These are phyloP conservation scores for Patella caerulea DNA, from an alignment of 2,888 invertebrate species.

Conservation along the genomic window DNA sequence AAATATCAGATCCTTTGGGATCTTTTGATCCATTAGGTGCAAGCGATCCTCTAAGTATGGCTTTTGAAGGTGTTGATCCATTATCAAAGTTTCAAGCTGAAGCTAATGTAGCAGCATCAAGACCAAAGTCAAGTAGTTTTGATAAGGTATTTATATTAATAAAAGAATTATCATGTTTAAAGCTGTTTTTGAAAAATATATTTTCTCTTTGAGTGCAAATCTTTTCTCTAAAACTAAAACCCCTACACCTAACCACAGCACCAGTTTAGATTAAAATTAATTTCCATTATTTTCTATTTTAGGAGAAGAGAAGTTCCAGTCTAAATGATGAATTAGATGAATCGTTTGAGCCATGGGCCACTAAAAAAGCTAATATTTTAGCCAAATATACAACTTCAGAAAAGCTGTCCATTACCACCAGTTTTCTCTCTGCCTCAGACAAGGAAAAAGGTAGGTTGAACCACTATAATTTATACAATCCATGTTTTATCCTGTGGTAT, in stretches of 20 bases:
- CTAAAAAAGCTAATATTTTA: conserved; percentile 83
- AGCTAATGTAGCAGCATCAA: conserved; percentile 74
- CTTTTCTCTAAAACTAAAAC: too few species aligned
- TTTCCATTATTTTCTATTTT: not conserved
- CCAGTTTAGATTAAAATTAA: not conserved
- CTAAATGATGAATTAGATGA: conserved; percentile 51
- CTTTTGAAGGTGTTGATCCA: conserved; percentile 83
- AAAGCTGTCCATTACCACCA: conserved; percentile 90
- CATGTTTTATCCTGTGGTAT: not conserved
- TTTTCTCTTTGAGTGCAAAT: not conserved
- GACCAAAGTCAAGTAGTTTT: not conserved
- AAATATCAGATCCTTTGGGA: conserved; percentile 44
- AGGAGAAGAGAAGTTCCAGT: too few species aligned
- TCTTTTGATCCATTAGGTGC: conserved; percentile 47
- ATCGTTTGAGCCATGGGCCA: conserved; percentile 82
- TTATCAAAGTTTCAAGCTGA: conserved; percentile 79
- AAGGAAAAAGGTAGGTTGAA: conserved; percentile 60
- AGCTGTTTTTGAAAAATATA: not conserved
- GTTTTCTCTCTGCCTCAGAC: conserved; percentile 77
- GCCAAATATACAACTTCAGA: conserved; percentile 94
- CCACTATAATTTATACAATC: not conserved
- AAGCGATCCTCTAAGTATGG: conserved; percentile 64
- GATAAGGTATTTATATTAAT: not conserved
- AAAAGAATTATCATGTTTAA: not conserved
- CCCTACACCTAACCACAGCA: too few species aligned